Conservation (phyloP, 2,888 invertebrate genomes). For the Micoletzkya japonica region DNA sequence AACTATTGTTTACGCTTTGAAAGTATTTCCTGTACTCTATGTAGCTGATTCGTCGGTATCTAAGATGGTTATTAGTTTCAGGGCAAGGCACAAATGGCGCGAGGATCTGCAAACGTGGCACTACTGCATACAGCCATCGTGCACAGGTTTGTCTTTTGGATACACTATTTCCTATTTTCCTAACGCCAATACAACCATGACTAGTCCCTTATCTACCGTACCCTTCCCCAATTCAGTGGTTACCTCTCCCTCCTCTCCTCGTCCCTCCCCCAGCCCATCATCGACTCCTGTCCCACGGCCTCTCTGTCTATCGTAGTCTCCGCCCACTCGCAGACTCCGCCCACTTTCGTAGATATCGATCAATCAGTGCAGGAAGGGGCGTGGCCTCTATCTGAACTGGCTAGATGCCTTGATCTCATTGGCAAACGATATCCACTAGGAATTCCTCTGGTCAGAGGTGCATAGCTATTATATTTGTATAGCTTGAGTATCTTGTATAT, state of each 20-base stretch:
- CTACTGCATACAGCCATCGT: slow-evolving; percentile 20
- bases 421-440: slow-evolving; percentile 8
- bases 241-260: slow-evolving; percentile 11
- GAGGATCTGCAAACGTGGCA: slow-evolving; percentile 22
- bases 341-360: background rate
- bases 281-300: slow-evolving; percentile 1
- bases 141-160: background rate
- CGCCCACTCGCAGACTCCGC: slow-evolving; percentile 16
- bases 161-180: background rate
- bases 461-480: no score
- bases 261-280: background rate
- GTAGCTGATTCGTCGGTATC: background rate
- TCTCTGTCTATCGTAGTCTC: slow-evolving; percentile 14
- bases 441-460: slow-evolving; percentile 17
- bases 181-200: background rate
- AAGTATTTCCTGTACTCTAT: background rate
- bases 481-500: no score
- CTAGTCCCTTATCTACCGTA: background rate
- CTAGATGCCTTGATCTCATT: slow-evolving; percentile 18
- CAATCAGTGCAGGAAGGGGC: background rate
- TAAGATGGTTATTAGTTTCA: background rate
- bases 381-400: background rate
- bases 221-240: slow-evolving; percentile 4
- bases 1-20: background rate
- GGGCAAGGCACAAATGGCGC: slow-evolving; percentile 5